A percentile compares a stretch with the other conserved stretches of the same genome.
Evolutionary conservation across 2,888 invertebrate genomes (phyloP).

Genomic region (Microchrysa polita): DNA sequence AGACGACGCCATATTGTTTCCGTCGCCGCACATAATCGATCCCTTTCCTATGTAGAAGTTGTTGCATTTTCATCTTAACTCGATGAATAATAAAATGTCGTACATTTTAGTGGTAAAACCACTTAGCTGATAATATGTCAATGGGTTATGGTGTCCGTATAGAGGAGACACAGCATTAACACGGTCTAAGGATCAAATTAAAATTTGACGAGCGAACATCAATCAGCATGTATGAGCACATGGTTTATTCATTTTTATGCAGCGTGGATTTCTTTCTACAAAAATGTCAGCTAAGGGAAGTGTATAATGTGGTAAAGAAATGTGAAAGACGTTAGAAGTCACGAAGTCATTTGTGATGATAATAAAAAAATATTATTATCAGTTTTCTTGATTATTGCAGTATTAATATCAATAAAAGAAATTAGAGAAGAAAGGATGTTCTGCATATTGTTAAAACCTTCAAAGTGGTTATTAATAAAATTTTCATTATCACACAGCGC

Average conservation of each 20-base stretch:
- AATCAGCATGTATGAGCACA: slow-evolving; percentile 16
- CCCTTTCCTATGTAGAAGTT: not conserved
- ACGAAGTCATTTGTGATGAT: slow-evolving; percentile 17
- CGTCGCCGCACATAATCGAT: slow-evolving; percentile 17
- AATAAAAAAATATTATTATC: slow-evolving; percentile 12
- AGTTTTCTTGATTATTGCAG: not conserved
- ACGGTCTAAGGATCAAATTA: slow-evolving; percentile 39
- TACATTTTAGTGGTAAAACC: not conserved
- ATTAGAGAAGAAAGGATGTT: no score
- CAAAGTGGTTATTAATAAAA: no score
- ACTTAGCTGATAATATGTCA: not conserved
- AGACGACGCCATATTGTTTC: slow-evolving; percentile 8
- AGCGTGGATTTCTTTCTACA: not conserved
- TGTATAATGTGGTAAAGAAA: not conserved
- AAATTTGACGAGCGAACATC: slow-evolving; percentile 35
- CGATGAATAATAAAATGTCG: slow-evolving; percentile 8
- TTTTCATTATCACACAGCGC: no score
- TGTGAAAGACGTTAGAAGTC: not conserved
- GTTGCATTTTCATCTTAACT: slow-evolving; percentile 11
- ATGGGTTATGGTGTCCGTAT: not conserved
- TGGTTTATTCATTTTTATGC: slow-evolving; percentile 22
- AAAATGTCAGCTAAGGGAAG: not conserved
- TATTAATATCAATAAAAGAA: no score
- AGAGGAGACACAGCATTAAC: not conserved
- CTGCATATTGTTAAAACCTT: no score